These are phyloP conservation scores for Gandaritis pyraliata DNA, from an alignment of 2,888 invertebrate species.

Conservation along the genomic window DNA sequence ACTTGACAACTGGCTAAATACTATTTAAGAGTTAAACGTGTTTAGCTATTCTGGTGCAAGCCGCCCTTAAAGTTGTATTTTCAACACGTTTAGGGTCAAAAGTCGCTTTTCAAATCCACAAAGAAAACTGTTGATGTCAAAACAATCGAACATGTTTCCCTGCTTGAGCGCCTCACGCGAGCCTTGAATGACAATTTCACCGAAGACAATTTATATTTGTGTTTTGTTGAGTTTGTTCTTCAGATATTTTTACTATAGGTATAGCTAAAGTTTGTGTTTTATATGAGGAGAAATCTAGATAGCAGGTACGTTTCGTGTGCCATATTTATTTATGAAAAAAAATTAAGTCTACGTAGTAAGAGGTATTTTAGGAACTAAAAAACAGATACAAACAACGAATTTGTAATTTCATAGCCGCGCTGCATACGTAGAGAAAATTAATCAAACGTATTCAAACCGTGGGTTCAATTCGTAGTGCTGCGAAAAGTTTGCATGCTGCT, in stretches of 20 bases:
- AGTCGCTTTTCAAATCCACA: slow-evolving; percentile 21
- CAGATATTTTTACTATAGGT: neutral
- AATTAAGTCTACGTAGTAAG: too few relatives aligned
- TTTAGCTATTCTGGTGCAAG: too few relatives aligned
- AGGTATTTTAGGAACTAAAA: too few relatives aligned
- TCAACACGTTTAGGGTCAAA: slow-evolving; percentile 21
- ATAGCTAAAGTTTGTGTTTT: neutral
- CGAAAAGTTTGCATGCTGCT: too few relatives aligned
- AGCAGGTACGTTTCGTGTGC: neutral
- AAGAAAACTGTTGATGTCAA: slow-evolving; percentile 25
- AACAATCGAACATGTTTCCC: slow-evolving; percentile 31
- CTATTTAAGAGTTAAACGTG: too few relatives aligned
- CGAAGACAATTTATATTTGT: slow-evolving; percentile 1
- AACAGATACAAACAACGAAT: too few relatives aligned
- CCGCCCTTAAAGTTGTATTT: slow-evolving; percentile 3
- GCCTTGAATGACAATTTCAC: slow-evolving; percentile 23
- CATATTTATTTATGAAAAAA: too few relatives aligned
- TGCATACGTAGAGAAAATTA: too few relatives aligned
- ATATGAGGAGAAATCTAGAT: neutral
- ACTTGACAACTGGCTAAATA: too few relatives aligned
- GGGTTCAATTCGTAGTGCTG: too few relatives aligned
- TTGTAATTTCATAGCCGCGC: too few relatives aligned
- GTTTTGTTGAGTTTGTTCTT: neutral
- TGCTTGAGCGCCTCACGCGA: slow-evolving; percentile 20
- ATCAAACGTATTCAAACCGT: too few relatives aligned